Evolutionary conservation across 2,797 vertebrate species (phyloP).

Genomic region (Pangasius larnaudii): DNA sequence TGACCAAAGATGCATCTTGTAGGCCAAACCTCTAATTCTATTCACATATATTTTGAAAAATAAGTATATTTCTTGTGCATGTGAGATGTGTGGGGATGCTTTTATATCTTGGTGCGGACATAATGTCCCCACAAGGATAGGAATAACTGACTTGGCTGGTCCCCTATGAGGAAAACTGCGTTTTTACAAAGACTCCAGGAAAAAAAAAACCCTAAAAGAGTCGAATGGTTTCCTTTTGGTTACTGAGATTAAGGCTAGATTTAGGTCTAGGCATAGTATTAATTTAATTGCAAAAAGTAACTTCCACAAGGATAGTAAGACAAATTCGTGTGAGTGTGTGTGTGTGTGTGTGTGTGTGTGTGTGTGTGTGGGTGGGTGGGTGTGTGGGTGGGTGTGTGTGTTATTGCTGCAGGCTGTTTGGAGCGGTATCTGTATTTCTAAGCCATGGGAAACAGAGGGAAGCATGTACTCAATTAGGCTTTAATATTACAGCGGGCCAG

Average conservation of each 20-base stretch:
- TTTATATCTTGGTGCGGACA: background rate
- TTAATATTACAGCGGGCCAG: constrained; percentile 39
- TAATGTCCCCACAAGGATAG: background rate
- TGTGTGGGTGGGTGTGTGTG: background rate
- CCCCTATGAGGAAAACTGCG: too few species aligned
- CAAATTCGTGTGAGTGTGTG: background rate
- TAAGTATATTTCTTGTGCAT: background rate
- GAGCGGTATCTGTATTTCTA: constrained; percentile 17
- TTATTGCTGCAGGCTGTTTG: constrained; percentile 16
- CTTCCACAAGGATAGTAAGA: background rate
- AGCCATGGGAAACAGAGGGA: constrained; percentile 36
- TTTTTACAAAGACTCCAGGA: too few species aligned
- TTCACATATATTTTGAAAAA: background rate
- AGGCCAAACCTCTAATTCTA: background rate
- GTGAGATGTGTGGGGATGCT: background rate
- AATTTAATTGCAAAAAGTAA: background rate
- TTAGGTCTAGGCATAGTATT: background rate
- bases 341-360: constrained; percentile 23
- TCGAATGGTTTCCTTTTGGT: background rate
- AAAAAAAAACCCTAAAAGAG: too few species aligned
- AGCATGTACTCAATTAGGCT: constrained; percentile 48
- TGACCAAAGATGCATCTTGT: background rate
- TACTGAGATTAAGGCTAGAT: background rate
- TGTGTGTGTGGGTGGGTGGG: constrained; percentile 1
- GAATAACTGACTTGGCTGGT: background rate